Evolutionary conservation across 2,797 vertebrate genomes (phyloP), one percentile per base, ranked within the genome.

Genomic region (Neosilurus hyrtlii): DNA sequence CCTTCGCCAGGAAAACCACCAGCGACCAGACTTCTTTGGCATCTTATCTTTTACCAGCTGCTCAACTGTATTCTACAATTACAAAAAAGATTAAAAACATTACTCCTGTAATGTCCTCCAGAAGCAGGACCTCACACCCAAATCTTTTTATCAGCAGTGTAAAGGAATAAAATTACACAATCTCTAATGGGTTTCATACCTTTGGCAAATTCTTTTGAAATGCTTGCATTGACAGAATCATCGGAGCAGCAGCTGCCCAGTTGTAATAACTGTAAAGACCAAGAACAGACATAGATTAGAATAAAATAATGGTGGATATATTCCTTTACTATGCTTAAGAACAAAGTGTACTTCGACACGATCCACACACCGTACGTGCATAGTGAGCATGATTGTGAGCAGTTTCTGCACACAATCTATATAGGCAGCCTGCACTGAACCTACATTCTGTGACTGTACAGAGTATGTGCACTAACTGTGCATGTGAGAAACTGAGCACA

Each of bases 171-270:
- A 30, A 12, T 18, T 59, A 65, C 20, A 57, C 26, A 63, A 61
- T 35, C 20, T 30, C 57, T 24, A 82, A 43, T 9, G 12, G 59
- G 6, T n/a, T 37, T 24, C 61, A 6, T 94, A 99, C 98, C 96
- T 96, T 94, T 10, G 98, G 97, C 73, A 99, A 91, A 81, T 92
- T 95, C 88, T 94, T 98, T 90, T 98, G 97, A 90, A 98, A 99
- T 49, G 95, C 93, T 79, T 97, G 96, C 91, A 97, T 93, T 49
- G 96, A 97, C 83, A 99, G 91, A 77, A 99, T 87, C 93, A 99
- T 96, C 5, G 98, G 97, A 82, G 96, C 97, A 82, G 98, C 98
- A 70, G 96, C 96, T 51, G 95, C 96, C 98, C 98, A 99, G 92
- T 95, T 99, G 83, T 99, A 99, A 88, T 97, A 96, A 85, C 98